phyloP scores from a whole-genome alignment of 2,888 invertebrate genomes.

The Syritta pipiens region DNA sequence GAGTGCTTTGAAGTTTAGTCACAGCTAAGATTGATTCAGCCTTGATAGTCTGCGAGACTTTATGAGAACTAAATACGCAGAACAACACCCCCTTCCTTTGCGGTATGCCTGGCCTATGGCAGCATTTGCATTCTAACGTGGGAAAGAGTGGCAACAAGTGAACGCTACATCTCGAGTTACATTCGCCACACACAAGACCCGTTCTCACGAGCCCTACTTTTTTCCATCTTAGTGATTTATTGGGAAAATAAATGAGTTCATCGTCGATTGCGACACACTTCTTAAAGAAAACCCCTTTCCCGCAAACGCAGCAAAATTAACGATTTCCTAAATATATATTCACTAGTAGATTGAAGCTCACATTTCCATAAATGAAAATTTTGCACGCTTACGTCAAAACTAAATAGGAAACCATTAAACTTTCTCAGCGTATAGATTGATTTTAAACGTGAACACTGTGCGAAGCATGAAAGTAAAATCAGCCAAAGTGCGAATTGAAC shows the following conservation, averaged over 20 bases:
- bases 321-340: slow-evolving; percentile 38
- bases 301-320: neutral
- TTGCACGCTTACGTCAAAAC: slow-evolving; percentile 23
- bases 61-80: neutral
- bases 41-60: slow-evolving; percentile 6
- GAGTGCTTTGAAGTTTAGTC: no score
- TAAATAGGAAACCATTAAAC: slow-evolving; percentile 49
- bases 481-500: slow-evolving; percentile 39
- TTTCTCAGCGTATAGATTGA: slow-evolving; percentile 52
- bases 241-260: slow-evolving; percentile 9
- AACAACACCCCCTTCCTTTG: slow-evolving; percentile 1
- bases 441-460: slow-evolving; percentile 30
- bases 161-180: slow-evolving; percentile 27
- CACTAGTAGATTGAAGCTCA: slow-evolving; percentile 22
- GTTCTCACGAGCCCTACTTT: slow-evolving; percentile 42
- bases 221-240: slow-evolving; percentile 27
- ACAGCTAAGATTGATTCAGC: no score
- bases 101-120: slow-evolving; percentile 4
- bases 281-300: slow-evolving; percentile 1
- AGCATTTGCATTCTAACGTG: slow-evolving; percentile 52
- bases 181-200: slow-evolving; percentile 23
- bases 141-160: slow-evolving; percentile 41
- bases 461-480: slow-evolving; percentile 32
- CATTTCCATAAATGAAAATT: slow-evolving; percentile 34
- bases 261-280: slow-evolving; percentile 4